Evolutionary conservation across 2,113 vertebrate genomes (phyloP), one percentile per base, ranked within the genome.

Genomic region (Embiotoca jacksoni): DNA sequence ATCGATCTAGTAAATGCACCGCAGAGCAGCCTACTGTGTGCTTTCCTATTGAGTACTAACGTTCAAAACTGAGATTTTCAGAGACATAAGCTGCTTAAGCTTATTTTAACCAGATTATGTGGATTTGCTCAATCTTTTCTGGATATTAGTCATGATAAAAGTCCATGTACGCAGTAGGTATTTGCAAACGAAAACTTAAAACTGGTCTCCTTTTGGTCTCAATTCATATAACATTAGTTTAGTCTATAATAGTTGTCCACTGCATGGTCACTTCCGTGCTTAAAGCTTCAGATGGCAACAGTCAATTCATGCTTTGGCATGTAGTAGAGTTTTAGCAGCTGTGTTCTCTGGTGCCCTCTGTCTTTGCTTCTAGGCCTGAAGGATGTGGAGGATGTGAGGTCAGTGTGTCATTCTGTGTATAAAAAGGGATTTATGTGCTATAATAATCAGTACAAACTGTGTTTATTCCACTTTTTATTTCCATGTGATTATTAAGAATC

Each of bases 261-360:
- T 54, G 8, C 35, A 23, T 62, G 55, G 57, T 59, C 31, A 63
- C 2, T 69, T 80, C 69, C 61, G 53, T 79, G 50, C 69, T 84
- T 70, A 72, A 60, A 37, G 50, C 66, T 86, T 78, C 64, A 85
- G 63, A 78, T 85, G 78, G 72, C 61, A 88, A 80, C 32, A 81
- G 47, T 64, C 41, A 81, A 5, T 23, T 64, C 23, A 60, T 71
- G 60, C 68, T 88, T 64, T 65, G 71, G 75, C 35, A 39, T 37
- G 60, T 7, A 23, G 16, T 37, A 46, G 64, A 15, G 8, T 37
- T 73, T 62, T 4, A 49, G 36, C 6, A 62, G 54, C 59, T 23
- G 11, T 39, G 76, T 49, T 76, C 70, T 69, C 82, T 81, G 65
- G 75, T 81, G 83, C 87, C 77, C 84, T 89, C 86, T 90, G 64